Percentiles rank a stretch among this genome's conserved stretches.
These are phyloP conservation scores for Psittacula echo DNA, from an alignment of 2,797 vertebrate species.

Conservation along the genomic window DNA sequence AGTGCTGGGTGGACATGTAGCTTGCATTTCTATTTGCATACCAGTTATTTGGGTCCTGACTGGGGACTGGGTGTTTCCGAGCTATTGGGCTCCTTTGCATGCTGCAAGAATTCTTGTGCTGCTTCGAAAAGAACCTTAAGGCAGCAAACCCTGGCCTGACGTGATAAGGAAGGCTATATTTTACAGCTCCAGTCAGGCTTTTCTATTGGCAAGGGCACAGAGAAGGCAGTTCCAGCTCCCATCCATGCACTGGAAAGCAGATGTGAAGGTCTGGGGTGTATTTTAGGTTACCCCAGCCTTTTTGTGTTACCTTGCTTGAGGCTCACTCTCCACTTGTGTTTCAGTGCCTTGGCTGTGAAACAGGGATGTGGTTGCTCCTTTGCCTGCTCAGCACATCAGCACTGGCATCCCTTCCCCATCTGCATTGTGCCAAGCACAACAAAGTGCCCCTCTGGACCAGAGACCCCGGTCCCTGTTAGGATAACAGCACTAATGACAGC, in stretches of 20 bases:
- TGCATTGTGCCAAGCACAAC: neutral
- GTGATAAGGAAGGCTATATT: neutral
- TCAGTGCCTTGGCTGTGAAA: neutral
- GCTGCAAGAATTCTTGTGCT: neutral
- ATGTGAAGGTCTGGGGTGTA: neutral
- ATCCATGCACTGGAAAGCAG: neutral
- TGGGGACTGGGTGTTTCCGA: neutral
- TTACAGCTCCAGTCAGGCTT: neutral
- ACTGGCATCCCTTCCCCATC: neutral
- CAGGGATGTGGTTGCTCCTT: neutral
- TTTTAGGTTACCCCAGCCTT: neutral
- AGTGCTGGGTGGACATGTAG: neutral
- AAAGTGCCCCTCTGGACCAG: neutral
- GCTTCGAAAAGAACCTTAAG: neutral
- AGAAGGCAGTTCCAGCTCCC: neutral
- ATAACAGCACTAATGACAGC: neutral
- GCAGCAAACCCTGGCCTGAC: neutral
- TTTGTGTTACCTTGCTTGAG: neutral
- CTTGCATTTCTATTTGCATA: constrained; percentile 10
- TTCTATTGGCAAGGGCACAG: neutral
- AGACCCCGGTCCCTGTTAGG: neutral
- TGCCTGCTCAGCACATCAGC: neutral
- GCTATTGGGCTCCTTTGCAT: neutral
- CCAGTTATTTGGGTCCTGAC: neutral
- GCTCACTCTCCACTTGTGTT: neutral